Evolutionary conservation across 2,888 invertebrate genomes (phyloP).

Genomic region (Acanthosoma haemorrhoidale): DNA sequence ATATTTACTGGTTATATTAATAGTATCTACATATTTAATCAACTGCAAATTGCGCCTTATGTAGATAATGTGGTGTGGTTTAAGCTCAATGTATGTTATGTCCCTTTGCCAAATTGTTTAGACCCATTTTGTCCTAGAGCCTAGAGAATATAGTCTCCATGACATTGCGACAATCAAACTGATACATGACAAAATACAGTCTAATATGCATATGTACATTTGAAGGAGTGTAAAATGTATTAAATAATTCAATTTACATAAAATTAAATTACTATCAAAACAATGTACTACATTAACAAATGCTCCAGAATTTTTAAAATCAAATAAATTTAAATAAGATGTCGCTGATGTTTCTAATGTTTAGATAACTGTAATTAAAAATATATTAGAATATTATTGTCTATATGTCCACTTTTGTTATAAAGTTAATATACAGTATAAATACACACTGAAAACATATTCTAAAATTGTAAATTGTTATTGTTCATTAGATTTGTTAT

Average conservation of each 20-base stretch:
- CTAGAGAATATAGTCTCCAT: conserved; percentile 5
- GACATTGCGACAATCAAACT: conserved; percentile 26
- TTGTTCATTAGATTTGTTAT: background rate
- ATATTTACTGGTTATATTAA: conserved; percentile 1
- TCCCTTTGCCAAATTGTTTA: conserved; percentile 1
- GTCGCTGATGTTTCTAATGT: conserved; percentile 14
- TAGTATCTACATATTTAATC: conserved; percentile 14
- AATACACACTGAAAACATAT: conserved; percentile 6
- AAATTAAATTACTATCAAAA: background rate
- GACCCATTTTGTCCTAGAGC: conserved; percentile 14
- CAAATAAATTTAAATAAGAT: background rate
- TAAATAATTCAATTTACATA: background rate
- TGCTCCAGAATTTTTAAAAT: background rate
- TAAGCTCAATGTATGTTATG: conserved; percentile 33
- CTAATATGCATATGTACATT: conserved; percentile 1
- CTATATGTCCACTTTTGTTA: conserved; percentile 23
- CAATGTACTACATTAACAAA: background rate
- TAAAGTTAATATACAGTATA: conserved; percentile 7
- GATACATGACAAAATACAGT: background rate
- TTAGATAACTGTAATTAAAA: background rate
- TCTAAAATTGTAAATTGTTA: conserved; percentile 19
- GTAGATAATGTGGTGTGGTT: conserved; percentile 30
- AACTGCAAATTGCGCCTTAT: conserved; percentile 32
- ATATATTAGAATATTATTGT: conserved; percentile 11
- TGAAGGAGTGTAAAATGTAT: too few species aligned